Evolutionary conservation across 2,113 vertebrate species (phyloP), one percentile per base, ranked within the genome.

Genomic region (Proterorhinus semilunaris): DNA sequence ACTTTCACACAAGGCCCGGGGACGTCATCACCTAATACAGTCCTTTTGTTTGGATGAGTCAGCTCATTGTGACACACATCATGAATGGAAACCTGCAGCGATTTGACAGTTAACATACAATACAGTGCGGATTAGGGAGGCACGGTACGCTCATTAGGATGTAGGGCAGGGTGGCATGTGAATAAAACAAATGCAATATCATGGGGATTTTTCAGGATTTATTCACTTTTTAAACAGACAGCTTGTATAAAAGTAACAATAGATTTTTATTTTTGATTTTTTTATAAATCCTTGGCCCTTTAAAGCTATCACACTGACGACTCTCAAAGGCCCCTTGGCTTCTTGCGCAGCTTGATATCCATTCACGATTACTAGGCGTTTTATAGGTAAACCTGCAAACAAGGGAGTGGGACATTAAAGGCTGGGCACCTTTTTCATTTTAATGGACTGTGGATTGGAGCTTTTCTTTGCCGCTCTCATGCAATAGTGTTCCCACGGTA

Each of bases 401-500:
- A 55, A 62, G 68, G 68, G 79, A 78, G 77, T 65, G 71, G 64
- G 68, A 49, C 74, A 82, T 78, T 63, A 85, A 79, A 84, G 72
- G 43, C 58, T 3, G 1, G 36, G 8, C 62, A 50, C 44, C 62
- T 42, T 64, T 36, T 64, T 4, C 0, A 68, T 62, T 72, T 57
- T 44, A 48, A 61, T 69, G 67, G 63, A 74, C 74, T 79, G 82
- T 86, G 70, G 68, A 46, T 44, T 63, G 13, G 49, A 50, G 72
- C 45, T 53, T 73, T 72, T 64, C 58, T 74, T 16, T 9, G 54
- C 65, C 12, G 2, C 58, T 44, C 13, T 61, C 16, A 61, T 8
- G 58, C 13, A 43, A 45, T 45, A 6, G 12, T 5, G 36, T 61
- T 61, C 58, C 58, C 58, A 61, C 58, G 42, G 12, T 44, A 8